A percentile compares a stretch with the other conserved stretches of the same genome.
phyloP scores from a whole-genome alignment of 2,888 invertebrate species.

The Stenichneumon culpator region DNA sequence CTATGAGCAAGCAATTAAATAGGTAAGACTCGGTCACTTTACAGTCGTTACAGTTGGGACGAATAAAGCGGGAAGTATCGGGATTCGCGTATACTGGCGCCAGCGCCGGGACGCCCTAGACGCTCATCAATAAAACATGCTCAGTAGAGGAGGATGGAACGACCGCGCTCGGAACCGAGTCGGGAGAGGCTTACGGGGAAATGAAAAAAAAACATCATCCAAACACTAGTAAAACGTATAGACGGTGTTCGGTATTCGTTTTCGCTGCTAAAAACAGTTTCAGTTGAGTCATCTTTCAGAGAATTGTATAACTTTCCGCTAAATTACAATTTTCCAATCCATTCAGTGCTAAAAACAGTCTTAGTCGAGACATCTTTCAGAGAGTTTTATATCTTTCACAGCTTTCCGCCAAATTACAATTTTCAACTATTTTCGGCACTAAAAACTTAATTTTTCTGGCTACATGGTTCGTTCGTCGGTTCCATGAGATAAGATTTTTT shows the following conservation, averaged over 20 bases:
- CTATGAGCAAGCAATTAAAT: neutral
- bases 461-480: no score
- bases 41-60: slow-evolving; percentile 23
- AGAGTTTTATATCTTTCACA: no score
- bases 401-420: no score
- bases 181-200: slow-evolving; percentile 26
- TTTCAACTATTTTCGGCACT: no score
- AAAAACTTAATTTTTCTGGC: no score
- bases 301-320: neutral
- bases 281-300: neutral
- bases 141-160: slow-evolving; percentile 28
- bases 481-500: no score
- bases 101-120: slow-evolving; percentile 68
- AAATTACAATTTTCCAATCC: neutral
- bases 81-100: slow-evolving; percentile 66
- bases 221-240: neutral
- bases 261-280: neutral
- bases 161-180: slow-evolving; percentile 28
- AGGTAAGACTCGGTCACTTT: slow-evolving; percentile 11
- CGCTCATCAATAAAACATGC: slow-evolving; percentile 78
- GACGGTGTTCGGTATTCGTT: neutral
- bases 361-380: neutral
- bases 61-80: slow-evolving; percentile 6
- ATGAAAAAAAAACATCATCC: slow-evolving; percentile 22
- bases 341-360: neutral